These are phyloP conservation scores for Eleutherodactylus coqui DNA, from an alignment of 2,797 vertebrate genomes.

Conservation along the genomic window DNA sequence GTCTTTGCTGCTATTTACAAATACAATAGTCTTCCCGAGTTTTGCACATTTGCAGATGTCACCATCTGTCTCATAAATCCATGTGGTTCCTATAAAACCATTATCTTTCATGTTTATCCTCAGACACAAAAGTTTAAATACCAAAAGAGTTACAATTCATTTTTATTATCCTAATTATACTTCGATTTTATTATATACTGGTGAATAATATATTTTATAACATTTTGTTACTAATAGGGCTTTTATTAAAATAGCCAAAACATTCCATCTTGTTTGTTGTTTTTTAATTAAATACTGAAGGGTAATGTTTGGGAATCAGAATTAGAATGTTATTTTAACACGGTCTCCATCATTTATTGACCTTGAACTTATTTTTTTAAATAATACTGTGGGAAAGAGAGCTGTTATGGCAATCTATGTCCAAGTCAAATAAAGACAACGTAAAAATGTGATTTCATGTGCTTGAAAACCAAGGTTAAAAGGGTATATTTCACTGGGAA, in stretches of 20 bases:
- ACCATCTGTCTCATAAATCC: slow-evolving; percentile 14
- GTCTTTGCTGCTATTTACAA: neutral
- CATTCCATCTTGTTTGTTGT: slow-evolving; percentile 3
- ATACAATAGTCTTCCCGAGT: neutral
- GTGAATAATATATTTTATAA: neutral
- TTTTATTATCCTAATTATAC: neutral
- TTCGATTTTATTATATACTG: slow-evolving; percentile 7
- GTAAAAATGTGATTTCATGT: slow-evolving; percentile 73
- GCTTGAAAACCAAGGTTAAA: slow-evolving; percentile 74
- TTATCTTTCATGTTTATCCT: neutral
- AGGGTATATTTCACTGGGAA: slow-evolving; percentile 47
- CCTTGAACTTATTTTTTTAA: slow-evolving; percentile 54
- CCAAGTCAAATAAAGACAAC: slow-evolving; percentile 76
- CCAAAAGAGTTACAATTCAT: neutral
- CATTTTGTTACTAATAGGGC: neutral
- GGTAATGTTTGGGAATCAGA: slow-evolving; percentile 32
- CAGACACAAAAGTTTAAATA: neutral
- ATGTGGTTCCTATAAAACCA: neutral
- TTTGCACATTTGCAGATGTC: neutral
- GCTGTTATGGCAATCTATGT: slow-evolving; percentile 71
- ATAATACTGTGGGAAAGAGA: slow-evolving; percentile 63
- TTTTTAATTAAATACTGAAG: slow-evolving; percentile 25
- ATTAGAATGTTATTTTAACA: slow-evolving; percentile 58
- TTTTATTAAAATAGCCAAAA: slow-evolving; percentile 7
- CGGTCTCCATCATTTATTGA: slow-evolving; percentile 51